phyloP scores from a whole-genome alignment of 2,797 vertebrate genomes.

The Aeoliscus strigatus region DNA sequence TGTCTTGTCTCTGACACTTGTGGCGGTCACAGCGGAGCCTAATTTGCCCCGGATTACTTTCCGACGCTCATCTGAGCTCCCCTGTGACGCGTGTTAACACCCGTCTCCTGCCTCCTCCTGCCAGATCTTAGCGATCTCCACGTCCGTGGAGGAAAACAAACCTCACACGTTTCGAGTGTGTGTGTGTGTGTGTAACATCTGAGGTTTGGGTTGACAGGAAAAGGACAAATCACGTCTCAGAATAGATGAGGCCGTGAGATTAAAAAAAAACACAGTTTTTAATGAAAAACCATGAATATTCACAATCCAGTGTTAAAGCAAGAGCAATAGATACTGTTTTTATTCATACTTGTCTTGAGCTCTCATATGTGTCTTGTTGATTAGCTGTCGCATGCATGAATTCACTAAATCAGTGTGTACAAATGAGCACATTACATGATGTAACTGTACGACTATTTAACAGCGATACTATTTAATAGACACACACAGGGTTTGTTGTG shows the following conservation, averaged over 20 bases:
- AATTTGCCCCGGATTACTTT: conserved; percentile 61
- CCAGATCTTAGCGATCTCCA: conserved; percentile 35
- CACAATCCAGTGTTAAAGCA: no score
- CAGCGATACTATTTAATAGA: conserved; percentile 34
- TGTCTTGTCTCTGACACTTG: conserved; percentile 47
- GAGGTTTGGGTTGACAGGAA: conserved; percentile 32
- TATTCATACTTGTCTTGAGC: conserved; percentile 23
- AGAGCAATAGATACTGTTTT: conserved; percentile 28
- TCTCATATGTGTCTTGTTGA: conserved; percentile 7
- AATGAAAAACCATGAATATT: conserved; percentile 52
- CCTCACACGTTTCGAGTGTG: conserved; percentile 60
- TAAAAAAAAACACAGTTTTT: conserved; percentile 32
- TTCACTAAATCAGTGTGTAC: conserved; percentile 23
- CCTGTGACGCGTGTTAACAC: conserved; percentile 56
- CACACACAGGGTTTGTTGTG: conserved; percentile 40
- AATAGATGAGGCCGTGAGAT: conserved; percentile 31
- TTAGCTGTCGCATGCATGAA: conserved; percentile 54
- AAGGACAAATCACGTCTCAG: conserved; percentile 22
- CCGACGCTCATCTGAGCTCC: conserved; percentile 55
- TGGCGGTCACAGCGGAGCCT: conserved; percentile 51
- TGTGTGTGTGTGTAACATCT: conserved; percentile 40
- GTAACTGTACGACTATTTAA: conserved; percentile 32
- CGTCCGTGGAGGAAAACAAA: conserved; percentile 36
- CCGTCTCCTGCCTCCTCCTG: conserved; percentile 26
- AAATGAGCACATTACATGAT: conserved; percentile 39